Percentiles rank a stretch among this genome's conserved stretches.
Conservation (phyloP, 1,140 invertebrate species). For the Diachasmimorpha longicaudata region DNA sequence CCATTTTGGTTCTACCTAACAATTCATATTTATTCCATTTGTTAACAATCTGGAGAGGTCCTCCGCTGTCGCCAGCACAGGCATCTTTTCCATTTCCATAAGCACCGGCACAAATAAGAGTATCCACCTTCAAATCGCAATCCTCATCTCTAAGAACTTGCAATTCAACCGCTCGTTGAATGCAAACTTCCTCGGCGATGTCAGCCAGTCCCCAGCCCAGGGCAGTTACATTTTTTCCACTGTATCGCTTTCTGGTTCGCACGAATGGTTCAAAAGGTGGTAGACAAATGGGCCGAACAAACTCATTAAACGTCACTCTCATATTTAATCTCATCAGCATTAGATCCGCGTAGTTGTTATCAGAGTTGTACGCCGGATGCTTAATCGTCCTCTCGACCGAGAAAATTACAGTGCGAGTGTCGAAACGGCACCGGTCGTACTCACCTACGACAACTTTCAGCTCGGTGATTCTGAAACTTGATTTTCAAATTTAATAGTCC, state of each 20-base stretch:
- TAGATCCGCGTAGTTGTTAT: slow-evolving; percentile 86
- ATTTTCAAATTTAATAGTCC: slow-evolving; percentile 34
- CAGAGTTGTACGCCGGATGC: slow-evolving; percentile 76
- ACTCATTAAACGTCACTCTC: slow-evolving; percentile 75
- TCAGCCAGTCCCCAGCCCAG: slow-evolving; percentile 59
- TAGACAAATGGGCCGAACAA: slow-evolving; percentile 80
- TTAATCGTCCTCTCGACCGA: slow-evolving; percentile 40
- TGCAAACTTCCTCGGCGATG: slow-evolving; percentile 43
- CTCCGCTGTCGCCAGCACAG: slow-evolving; percentile 61
- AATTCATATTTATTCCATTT: slow-evolving; percentile 29
- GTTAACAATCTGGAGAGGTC: slow-evolving; percentile 45
- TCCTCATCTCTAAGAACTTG: slow-evolving; percentile 52
- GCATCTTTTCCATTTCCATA: slow-evolving; percentile 54
- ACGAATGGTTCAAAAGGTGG: slow-evolving; percentile 58
- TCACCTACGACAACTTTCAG: slow-evolving; percentile 86
- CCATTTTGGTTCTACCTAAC: slow-evolving; percentile 30
- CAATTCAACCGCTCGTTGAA: slow-evolving; percentile 45
- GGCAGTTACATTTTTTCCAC: slow-evolving; percentile 47
- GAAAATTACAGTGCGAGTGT: slow-evolving; percentile 53
- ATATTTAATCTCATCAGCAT: slow-evolving; percentile 80
- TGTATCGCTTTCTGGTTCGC: slow-evolving; percentile 41
- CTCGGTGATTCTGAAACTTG: slow-evolving; percentile 88
- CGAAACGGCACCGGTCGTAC: slow-evolving; percentile 79
- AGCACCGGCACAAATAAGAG: slow-evolving; percentile 57
- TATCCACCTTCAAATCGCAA: slow-evolving; percentile 44